Evolutionary conservation across 2,797 vertebrate genomes (phyloP).

Genomic region (Phoxinus dragarum): DNA sequence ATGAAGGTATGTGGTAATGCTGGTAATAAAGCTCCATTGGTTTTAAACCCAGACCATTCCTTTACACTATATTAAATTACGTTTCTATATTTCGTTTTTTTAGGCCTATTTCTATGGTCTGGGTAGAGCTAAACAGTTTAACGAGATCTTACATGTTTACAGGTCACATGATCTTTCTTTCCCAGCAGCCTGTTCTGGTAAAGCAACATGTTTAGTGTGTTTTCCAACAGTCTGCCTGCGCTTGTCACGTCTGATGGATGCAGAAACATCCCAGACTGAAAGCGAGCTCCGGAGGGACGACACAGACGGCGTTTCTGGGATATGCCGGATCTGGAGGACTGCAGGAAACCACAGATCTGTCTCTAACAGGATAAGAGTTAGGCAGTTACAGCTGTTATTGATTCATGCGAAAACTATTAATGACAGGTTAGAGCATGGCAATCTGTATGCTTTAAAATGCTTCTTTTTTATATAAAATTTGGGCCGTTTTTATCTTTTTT

Average conservation of each 20-base stretch:
- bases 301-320: not conserved
- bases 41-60: not conserved
- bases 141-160: not conserved
- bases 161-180: not conserved
- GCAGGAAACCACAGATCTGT: not conserved
- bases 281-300: not conserved
- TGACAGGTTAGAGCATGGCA: not conserved
- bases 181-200: not conserved
- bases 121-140: not conserved
- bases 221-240: not conserved
- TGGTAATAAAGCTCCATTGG: not conserved
- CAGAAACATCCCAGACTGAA: slow-evolving; percentile 22
- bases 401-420: not conserved
- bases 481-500: not conserved
- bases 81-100: not conserved
- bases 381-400: not conserved
- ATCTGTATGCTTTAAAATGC: not conserved
- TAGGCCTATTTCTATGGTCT: not conserved
- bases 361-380: not conserved
- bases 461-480: not conserved
- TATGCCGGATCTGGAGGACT: not conserved
- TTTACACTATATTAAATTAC: not conserved
- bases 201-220: not conserved
- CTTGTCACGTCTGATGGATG: slow-evolving; percentile 13
- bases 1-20: not conserved